phyloP scores from a whole-genome alignment of 2,888 invertebrate species.

The Apotomis betuletana region DNA sequence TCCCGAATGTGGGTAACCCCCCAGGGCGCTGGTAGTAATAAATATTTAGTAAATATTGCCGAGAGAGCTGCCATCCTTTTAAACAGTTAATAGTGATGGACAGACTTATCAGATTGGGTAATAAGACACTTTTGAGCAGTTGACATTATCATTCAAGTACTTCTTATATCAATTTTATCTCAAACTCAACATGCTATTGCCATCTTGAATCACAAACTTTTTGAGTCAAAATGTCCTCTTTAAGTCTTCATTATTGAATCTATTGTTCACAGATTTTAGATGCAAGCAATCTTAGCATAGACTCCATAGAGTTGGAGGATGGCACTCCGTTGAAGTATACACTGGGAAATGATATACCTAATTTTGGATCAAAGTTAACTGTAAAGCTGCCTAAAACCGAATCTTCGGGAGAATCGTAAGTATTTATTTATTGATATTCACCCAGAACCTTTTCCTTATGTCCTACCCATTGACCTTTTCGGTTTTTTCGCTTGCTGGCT shows the following conservation, averaged over 20 bases:
- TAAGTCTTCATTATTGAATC: no score
- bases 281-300: conserved; percentile 87
- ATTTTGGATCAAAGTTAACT: conserved; percentile 91
- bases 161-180: conserved; percentile 2
- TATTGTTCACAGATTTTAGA: conserved; percentile 87
- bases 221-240: no score
- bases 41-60: no score
- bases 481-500: no score
- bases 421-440: conserved; percentile 43
- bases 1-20: no score
- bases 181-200: neutral
- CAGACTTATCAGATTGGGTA: conserved; percentile 1
- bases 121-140: neutral
- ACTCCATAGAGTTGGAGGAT: conserved; percentile 83
- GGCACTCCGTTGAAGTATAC: conserved; percentile 83
- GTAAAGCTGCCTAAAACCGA: conserved; percentile 84
- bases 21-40: no score
- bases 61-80: no score
- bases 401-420: conserved; percentile 74
- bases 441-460: no score
- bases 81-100: neutral
- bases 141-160: conserved; percentile 30
- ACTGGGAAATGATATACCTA: conserved; percentile 84
- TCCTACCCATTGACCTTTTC: no score
- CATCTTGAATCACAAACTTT: conserved; percentile 13